A percentile compares a stretch with the other conserved stretches of the same genome.
Conservation (phyloP, 2,797 vertebrate species). For the Chaunax sp. region DNA sequence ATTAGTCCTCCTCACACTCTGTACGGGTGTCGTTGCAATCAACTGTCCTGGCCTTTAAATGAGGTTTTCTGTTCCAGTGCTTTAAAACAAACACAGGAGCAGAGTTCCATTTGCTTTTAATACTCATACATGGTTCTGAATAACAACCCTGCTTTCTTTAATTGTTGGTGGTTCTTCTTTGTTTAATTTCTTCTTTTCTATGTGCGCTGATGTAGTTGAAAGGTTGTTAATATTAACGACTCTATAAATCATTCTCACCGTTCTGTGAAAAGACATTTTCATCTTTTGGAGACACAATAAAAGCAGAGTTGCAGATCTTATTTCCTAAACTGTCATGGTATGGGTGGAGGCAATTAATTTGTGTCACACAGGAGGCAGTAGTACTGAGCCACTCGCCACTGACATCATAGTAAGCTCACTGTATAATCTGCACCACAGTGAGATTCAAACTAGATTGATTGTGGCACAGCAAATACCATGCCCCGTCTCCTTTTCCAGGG, state of each 20-base stretch:
- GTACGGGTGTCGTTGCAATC: constrained; percentile 63
- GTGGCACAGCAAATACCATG: constrained; percentile 52
- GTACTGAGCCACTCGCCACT: constrained; percentile 27
- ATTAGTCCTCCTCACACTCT: constrained; percentile 47
- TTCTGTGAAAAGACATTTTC: constrained; percentile 15
- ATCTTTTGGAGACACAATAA: constrained; percentile 1
- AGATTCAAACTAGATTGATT: constrained; percentile 44
- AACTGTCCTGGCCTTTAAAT: constrained; percentile 63
- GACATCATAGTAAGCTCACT: constrained; percentile 32
- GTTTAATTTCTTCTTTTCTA: constrained; percentile 4
- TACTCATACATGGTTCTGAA: constrained; percentile 9
- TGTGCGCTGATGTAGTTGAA: constrained; percentile 1
- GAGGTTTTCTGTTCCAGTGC: constrained; percentile 43
- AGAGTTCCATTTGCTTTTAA: constrained; percentile 56
- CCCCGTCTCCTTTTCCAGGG: constrained; percentile 41
- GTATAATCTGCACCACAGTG: constrained; percentile 21
- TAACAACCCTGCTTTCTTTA: constrained; percentile 37
- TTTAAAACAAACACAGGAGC: constrained; percentile 54
- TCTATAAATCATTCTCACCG: constrained; percentile 4
- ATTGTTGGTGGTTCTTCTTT: constrained; percentile 8
- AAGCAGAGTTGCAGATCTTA: constrained; percentile 22
- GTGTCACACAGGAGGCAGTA: constrained; percentile 33
- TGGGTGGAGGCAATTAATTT: constrained; percentile 58
- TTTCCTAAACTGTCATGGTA: constrained; percentile 32
- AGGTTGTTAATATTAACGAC: constrained; percentile 37